Base-by-base conservation (phyloP, 2,888 invertebrate species). In the Aelia acuminata region DNA sequence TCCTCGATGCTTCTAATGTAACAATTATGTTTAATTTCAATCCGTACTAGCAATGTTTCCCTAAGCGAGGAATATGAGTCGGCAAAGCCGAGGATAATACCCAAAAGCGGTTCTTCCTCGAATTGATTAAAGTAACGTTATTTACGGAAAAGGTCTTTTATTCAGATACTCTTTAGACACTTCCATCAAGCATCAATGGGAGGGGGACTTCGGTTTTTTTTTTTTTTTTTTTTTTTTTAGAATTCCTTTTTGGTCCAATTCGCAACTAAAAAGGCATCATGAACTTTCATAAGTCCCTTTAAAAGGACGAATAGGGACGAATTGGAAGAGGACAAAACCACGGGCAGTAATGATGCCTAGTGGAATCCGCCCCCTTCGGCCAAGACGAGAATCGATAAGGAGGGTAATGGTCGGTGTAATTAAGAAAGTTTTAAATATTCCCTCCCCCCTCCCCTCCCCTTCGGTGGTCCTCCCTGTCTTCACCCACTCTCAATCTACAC, bases 361-460 rank as follows among this genome's bases (percentile, higher is more conserved):
- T 70, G 63, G 63, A 70, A 70, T 85, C 53, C 31, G 49, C 53
- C 50, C 84, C 49, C 49, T 84, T 49, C 63, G 47, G 43, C 49
- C 22, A 48, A 84, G 57, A 85, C 49, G 50, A 53, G 88, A 89
- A 89, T 89, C 88, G 89, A 89, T 89, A 88, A 88, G 88, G 87
- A 88, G 88, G 89, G 88, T 89, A 89, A 89, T 89, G 89, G 89
- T 88, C 85, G 88, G 89, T 89, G 89, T 89, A 89, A 89, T 89
- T 89, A 89, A 89, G 89, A 89, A 89, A 89, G 89, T 89, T 89
- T 89, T 89, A 89, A 89, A 89, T 89, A 89, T 89, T 89, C 89
- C 85, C 87, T 49, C 22, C 80, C 80, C 39, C 80, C 87, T 49
- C 22, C 80, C 80, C 39, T 43, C 3, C 31, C 63, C 18, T 70